phyloP scores from a whole-genome alignment of 2,797 vertebrate genomes.

The Phyllotis vaccarum region DNA sequence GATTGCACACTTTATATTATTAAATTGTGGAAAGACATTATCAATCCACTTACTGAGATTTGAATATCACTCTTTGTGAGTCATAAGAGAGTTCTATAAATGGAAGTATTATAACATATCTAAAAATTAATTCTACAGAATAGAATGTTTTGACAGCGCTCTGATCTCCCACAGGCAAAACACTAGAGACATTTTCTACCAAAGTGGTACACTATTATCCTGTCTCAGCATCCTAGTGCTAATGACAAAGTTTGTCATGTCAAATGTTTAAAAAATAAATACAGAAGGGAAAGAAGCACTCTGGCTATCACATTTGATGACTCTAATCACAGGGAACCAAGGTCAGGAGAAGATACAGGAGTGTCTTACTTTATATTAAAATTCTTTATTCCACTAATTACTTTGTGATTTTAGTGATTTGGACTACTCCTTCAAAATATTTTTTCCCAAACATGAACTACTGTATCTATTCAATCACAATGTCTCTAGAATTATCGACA shows the following conservation, averaged over 20 bases:
- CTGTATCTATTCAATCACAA: conserved; percentile 7
- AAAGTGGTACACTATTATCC: conserved; percentile 78
- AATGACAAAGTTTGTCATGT: conserved; percentile 80
- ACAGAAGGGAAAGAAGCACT: conserved; percentile 46
- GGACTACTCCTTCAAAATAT: conserved; percentile 33
- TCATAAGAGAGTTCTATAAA: conserved; percentile 66
- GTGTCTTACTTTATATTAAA: conserved; percentile 8
- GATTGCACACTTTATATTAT: conserved; percentile 21
- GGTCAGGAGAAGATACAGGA: not conserved
- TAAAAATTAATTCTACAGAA: conserved; percentile 77
- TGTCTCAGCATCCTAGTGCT: conserved; percentile 74
- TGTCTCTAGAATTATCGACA: not conserved
- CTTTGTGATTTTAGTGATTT: conserved; percentile 1
- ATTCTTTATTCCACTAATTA: conserved; percentile 34
- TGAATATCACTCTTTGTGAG: conserved; percentile 64
- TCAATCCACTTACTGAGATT: conserved; percentile 60
- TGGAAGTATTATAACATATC: conserved; percentile 76
- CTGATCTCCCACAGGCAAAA: conserved; percentile 67
- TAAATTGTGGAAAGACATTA: conserved; percentile 58
- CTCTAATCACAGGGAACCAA: conserved; percentile 9
- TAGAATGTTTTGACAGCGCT: conserved; percentile 74
- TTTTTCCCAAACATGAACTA: not conserved
- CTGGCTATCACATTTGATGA: conserved; percentile 12
- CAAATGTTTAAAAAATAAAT: conserved; percentile 79
- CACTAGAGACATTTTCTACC: conserved; percentile 74